phyloP scores from a whole-genome alignment of 2,888 invertebrate species.

The Pegoplata infirma region DNA sequence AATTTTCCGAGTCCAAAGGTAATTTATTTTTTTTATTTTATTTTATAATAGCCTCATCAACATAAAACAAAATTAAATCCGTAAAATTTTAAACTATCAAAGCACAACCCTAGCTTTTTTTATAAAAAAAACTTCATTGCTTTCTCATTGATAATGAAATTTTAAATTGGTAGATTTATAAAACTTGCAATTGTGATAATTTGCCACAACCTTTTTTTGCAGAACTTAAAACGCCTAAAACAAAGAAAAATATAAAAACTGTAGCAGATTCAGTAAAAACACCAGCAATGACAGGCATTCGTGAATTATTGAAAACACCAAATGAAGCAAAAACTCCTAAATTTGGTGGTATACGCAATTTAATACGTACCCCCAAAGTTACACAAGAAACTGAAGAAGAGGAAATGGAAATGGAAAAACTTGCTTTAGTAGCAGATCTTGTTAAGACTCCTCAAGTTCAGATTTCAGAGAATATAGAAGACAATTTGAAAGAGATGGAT shows the following conservation, averaged over 20 bases:
- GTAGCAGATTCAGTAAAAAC: slow-evolving; percentile 41
- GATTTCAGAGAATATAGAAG: not conserved
- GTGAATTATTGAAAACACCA: slow-evolving; percentile 64
- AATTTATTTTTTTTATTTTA: no score
- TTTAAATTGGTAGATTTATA: no score
- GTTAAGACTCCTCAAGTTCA: slow-evolving; percentile 66
- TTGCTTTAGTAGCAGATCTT: slow-evolving; percentile 66
- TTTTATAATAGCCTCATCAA: no score
- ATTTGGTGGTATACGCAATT: slow-evolving; percentile 62
- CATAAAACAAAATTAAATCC: no score
- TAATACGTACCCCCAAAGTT: slow-evolving; percentile 64
- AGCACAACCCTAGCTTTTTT: no score
- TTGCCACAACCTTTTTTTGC: slow-evolving; percentile 2
- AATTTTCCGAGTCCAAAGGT: no score
- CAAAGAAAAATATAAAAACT: slow-evolving; percentile 10
- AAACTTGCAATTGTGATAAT: no score
- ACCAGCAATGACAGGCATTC: slow-evolving; percentile 53
- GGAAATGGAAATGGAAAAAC: slow-evolving; percentile 45
- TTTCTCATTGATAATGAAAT: no score
- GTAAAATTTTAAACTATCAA: no score
- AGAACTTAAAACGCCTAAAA: slow-evolving; percentile 2
- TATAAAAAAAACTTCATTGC: no score
- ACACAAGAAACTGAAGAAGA: slow-evolving; percentile 30
- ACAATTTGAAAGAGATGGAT: not conserved
- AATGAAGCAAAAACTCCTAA: slow-evolving; percentile 56